These are phyloP conservation scores for Tetranychus urticae DNA, from an alignment of 1,140 invertebrate species.

Conservation along the genomic window DNA sequence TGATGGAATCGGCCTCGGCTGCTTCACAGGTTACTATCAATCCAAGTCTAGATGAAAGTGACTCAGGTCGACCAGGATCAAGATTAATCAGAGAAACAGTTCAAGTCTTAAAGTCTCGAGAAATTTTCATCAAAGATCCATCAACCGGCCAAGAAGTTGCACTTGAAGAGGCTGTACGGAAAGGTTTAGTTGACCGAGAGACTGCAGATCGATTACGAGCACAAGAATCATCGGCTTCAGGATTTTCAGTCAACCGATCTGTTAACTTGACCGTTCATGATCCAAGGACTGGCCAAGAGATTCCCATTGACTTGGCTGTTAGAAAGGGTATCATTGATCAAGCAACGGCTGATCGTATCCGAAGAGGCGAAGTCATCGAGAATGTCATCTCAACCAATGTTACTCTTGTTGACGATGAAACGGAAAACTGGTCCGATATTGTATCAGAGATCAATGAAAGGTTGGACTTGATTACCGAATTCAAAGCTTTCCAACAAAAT, in stretches of 20 bases:
- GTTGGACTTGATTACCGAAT: not conserved
- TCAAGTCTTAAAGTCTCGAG: constrained; percentile 23
- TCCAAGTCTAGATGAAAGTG: not conserved
- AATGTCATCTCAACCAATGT: constrained; percentile 20
- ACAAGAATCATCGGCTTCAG: constrained; percentile 9
- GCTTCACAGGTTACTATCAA: not conserved
- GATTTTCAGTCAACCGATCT: constrained; percentile 21
- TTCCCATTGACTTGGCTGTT: constrained; percentile 49
- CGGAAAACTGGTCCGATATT: not conserved
- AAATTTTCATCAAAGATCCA: constrained; percentile 36
- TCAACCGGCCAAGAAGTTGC: constrained; percentile 43
- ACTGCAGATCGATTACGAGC: constrained; percentile 15
- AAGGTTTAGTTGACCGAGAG: constrained; percentile 19
- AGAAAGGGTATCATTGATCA: constrained; percentile 44
- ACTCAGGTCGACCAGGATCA: not conserved
- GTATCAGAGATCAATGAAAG: not conserved
- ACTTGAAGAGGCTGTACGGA: constrained; percentile 48
- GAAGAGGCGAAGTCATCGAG: constrained; percentile 5
- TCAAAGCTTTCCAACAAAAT: not conserved
- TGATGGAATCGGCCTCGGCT: not conserved
- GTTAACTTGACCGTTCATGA: constrained; percentile 43
- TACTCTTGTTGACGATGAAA: constrained; percentile 19
- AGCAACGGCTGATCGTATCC: constrained; percentile 30
- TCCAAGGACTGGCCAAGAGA: constrained; percentile 37
- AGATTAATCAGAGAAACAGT: not conserved